A percentile compares a stretch with the other conserved stretches of the same genome.
Evolutionary conservation across 2,113 vertebrate species (phyloP).

Genomic region (Ictalurus furcatus): DNA sequence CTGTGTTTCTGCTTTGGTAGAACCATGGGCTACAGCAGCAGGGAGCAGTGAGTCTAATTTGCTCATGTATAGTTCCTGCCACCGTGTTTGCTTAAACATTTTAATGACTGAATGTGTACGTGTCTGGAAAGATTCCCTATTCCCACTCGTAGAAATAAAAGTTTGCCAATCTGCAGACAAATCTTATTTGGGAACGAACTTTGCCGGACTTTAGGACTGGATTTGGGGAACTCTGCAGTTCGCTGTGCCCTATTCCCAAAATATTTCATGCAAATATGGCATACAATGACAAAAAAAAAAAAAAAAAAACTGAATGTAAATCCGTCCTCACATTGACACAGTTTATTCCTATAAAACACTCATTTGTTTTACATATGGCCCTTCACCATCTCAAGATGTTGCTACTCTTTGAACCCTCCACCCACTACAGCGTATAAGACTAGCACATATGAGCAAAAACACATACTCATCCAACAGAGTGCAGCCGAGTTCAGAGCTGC

Average conservation of each 20-base stretch:
- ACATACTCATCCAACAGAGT: constrained; percentile 35
- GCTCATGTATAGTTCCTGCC: neutral
- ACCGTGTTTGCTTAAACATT: neutral
- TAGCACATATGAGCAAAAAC: constrained; percentile 1
- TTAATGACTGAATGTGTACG: neutral
- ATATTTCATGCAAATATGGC: neutral
- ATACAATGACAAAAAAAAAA: neutral
- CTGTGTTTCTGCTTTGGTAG: neutral
- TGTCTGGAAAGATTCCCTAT: neutral
- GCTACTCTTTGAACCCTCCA: constrained; percentile 13
- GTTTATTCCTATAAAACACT: neutral
- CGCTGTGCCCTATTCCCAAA: neutral
- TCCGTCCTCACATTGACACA: neutral
- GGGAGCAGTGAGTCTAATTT: neutral
- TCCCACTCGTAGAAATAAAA: neutral
- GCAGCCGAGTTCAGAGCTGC: constrained; percentile 40
- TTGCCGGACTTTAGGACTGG: neutral
- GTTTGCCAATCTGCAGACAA: neutral
- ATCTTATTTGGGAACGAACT: neutral
- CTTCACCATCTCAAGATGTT: constrained; percentile 15
- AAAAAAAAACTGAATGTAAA: neutral
- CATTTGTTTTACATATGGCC: neutral
- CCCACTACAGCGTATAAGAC: constrained; percentile 16
- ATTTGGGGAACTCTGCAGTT: neutral
- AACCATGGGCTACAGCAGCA: neutral